phyloP scores from a whole-genome alignment of 2,888 invertebrate species.

The Heliconius ismenius region DNA sequence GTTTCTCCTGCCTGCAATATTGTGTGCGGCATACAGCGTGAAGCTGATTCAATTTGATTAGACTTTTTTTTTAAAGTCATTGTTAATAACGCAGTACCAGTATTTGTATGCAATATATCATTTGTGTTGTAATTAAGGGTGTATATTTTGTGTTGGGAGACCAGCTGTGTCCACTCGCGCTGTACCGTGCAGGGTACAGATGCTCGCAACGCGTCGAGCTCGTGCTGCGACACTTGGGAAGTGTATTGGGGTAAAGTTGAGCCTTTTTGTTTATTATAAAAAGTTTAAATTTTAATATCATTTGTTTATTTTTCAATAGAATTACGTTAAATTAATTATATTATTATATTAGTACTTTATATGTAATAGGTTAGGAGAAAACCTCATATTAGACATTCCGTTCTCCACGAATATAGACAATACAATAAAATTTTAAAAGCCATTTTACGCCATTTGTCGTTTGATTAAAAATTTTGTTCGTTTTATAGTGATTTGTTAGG shows the following conservation, averaged over 20 bases:
- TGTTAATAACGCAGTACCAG: neutral
- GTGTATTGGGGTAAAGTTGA: neutral
- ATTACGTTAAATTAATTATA: neutral
- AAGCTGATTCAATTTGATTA: too few species aligned
- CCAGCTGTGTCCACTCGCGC: conserved; percentile 23
- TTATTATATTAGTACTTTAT: too few species aligned
- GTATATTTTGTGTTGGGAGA: conserved; percentile 5
- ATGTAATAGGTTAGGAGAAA: too few species aligned
- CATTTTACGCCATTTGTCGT: too few species aligned
- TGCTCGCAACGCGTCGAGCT: neutral
- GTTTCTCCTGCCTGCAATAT: too few species aligned
- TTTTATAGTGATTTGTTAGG: too few species aligned
- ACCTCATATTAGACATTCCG: too few species aligned
- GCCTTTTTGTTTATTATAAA: neutral
- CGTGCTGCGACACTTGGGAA: conserved; percentile 7
- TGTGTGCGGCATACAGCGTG: too few species aligned
- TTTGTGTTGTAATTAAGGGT: conserved; percentile 14
- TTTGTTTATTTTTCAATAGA: neutral
- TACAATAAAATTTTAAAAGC: too few species aligned
- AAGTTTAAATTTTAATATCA: neutral
- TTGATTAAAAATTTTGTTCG: too few species aligned
- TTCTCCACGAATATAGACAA: too few species aligned
- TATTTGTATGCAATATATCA: conserved; percentile 18
- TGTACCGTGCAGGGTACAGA: conserved; percentile 5
- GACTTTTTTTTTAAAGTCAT: neutral